phyloP scores from a whole-genome alignment of 2,888 invertebrate species.

The Silvanus unidentatus region DNA sequence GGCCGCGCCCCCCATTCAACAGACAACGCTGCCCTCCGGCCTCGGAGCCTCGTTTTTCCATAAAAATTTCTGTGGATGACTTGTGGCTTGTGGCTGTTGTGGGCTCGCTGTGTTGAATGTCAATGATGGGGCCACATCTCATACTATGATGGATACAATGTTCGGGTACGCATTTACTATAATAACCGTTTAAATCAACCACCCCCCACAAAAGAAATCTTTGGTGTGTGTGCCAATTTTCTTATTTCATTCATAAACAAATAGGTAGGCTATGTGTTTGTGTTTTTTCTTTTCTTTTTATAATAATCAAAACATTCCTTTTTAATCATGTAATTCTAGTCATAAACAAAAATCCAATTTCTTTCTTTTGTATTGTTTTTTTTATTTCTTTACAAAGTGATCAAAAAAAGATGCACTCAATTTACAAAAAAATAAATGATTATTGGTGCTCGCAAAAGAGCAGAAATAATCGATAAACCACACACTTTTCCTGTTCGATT shows the following conservation, averaged over 20 bases:
- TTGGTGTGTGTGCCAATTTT: background rate
- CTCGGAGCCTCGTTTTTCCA: constrained; percentile 24
- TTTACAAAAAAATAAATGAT: too few relatives aligned
- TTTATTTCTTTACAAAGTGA: too few relatives aligned
- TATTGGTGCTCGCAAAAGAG: too few relatives aligned
- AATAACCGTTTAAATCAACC: constrained; percentile 1
- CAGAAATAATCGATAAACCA: too few relatives aligned
- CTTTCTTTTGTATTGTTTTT: too few relatives aligned
- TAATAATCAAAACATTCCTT: background rate
- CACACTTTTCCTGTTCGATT: too few relatives aligned
- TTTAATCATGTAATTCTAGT: too few relatives aligned
- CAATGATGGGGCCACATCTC: constrained; percentile 4
- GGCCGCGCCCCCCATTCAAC: constrained; percentile 25
- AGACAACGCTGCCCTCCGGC: constrained; percentile 21
- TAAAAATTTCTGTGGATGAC: too few relatives aligned
- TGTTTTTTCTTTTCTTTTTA: constrained; percentile 13
- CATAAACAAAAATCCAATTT: too few relatives aligned
- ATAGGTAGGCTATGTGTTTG: constrained; percentile 23
- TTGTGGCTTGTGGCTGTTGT: background rate
- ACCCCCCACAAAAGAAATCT: too few relatives aligned
- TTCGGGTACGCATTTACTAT: constrained; percentile 14
- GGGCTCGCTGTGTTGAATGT: constrained; percentile 5
- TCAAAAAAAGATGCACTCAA: too few relatives aligned
- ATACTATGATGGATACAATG: constrained; percentile 7
- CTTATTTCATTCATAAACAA: constrained; percentile 5